These are phyloP conservation scores for Vireo griseus DNA, from an alignment of 2,797 vertebrate species.

Conservation along the genomic window DNA sequence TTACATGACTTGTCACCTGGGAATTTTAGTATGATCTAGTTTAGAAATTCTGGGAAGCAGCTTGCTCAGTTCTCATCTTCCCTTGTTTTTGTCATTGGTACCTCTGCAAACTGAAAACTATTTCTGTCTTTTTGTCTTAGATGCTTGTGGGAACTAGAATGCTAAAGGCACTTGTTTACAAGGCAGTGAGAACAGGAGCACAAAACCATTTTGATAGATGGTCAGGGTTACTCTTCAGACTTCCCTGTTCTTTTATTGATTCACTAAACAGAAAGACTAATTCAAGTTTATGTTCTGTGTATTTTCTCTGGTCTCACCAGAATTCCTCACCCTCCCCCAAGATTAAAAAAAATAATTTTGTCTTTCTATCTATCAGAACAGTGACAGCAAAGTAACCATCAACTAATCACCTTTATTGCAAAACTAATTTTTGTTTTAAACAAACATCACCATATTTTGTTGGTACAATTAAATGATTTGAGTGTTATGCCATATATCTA, in stretches of 20 bases:
- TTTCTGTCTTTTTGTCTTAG: constrained; percentile 61
- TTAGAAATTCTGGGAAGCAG: constrained; percentile 45
- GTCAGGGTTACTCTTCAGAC: constrained; percentile 43
- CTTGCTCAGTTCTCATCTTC: not conserved
- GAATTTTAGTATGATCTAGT: constrained; percentile 53
- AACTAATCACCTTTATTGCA: constrained; percentile 67
- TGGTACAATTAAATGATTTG: constrained; percentile 76
- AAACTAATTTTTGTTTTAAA: constrained; percentile 74
- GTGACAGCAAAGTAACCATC: constrained; percentile 53
- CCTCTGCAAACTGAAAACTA: constrained; percentile 4
- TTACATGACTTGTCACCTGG: constrained; percentile 20
- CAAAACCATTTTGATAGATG: constrained; percentile 64
- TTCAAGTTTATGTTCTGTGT: constrained; percentile 64
- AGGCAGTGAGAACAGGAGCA: constrained; percentile 52
- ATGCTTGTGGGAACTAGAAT: constrained; percentile 25
- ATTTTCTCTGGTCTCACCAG: constrained; percentile 55
- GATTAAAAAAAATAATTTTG: constrained; percentile 66
- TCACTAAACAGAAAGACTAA: constrained; percentile 71
- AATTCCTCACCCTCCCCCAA: constrained; percentile 26
- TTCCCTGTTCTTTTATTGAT: constrained; percentile 71
- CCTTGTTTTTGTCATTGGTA: constrained; percentile 12
- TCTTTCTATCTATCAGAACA: constrained; percentile 47
- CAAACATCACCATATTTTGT: constrained; percentile 67
- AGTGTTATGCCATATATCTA: constrained; percentile 57
- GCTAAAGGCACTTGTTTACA: constrained; percentile 52